phyloP scores from a whole-genome alignment of 2,113 vertebrate genomes.

The Macaca fascicularis region T2T-MFA8v1.1 NC_088388.1:69741501-69742000 shows the following conservation, averaged over 20 bases:
- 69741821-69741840: background rate
- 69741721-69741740: background rate
- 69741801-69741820: background rate
- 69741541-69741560: too few species aligned
- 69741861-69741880: background rate
- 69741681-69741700: too few species aligned
- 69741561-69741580: too few species aligned
- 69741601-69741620: too few species aligned
- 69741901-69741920: background rate
- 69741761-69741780: background rate
- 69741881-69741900: background rate
- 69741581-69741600: too few species aligned
- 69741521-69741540: too few species aligned
- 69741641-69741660: too few species aligned
- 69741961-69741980: background rate
- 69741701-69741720: too few species aligned
- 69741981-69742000: background rate
- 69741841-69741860: background rate
- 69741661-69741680: too few species aligned
- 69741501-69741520: too few species aligned
- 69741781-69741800: background rate
- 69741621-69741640: too few species aligned
- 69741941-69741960: background rate
- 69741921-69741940: background rate
- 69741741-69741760: background rate